Percentiles rank a stretch among this genome's conserved stretches.
Conservation (phyloP, 1,140 invertebrate genomes). For the Aplysia californica region DNA sequence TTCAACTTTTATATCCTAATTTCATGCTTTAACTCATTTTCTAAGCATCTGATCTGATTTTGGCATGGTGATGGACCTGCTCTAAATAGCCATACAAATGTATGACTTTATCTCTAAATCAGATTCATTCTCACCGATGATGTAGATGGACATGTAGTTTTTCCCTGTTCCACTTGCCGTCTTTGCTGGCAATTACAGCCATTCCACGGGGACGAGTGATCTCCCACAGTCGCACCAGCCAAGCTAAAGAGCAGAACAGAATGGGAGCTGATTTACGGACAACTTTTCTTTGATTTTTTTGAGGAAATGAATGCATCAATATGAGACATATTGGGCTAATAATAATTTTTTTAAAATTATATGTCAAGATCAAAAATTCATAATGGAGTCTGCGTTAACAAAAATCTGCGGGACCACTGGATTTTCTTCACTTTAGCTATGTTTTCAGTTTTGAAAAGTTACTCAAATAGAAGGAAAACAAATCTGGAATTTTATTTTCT, state of each 20-base stretch:
- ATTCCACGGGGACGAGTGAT: conserved; percentile 49
- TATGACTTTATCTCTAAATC: not conserved
- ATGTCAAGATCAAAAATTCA: not conserved
- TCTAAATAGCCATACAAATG: not conserved
- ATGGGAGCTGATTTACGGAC: too few relatives aligned
- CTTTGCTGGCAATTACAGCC: conserved; percentile 44
- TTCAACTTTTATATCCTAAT: not conserved
- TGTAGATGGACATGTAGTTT: conserved; percentile 35
- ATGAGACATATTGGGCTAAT: not conserved
- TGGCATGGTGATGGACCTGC: not conserved
- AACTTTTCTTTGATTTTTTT: not conserved
- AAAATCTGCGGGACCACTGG: not conserved
- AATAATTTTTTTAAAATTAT: not conserved
- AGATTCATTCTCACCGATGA: conserved; percentile 31
- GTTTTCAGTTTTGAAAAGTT: not conserved
- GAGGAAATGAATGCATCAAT: not conserved
- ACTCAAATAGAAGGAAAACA: too few relatives aligned
- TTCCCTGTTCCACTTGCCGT: conserved; percentile 42
- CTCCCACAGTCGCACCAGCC: conserved; percentile 58
- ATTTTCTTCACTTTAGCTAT: too few relatives aligned
- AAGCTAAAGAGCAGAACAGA: conserved; percentile 49
- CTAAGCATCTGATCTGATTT: not conserved
- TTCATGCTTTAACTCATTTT: not conserved
- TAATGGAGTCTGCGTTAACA: not conserved
- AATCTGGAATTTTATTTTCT: too few relatives aligned